Base-by-base conservation (phyloP, 2,113 vertebrate species). In the Tringa solitaria region DNA sequence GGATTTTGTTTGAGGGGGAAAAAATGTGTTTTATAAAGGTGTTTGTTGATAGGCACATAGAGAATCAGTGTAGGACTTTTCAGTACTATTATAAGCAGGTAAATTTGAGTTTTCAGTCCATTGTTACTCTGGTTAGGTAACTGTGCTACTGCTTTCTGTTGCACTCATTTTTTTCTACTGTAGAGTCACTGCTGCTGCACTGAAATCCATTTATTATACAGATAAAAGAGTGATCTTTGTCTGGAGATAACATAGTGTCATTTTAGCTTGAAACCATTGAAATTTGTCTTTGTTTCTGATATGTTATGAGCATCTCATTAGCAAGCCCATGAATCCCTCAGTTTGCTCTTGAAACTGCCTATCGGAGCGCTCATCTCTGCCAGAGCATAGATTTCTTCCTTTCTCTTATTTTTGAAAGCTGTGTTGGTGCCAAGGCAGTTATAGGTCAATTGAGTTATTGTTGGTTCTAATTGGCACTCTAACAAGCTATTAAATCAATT, bases 371-470 rank as follows among this genome's bases (percentile, higher is more conserved):
- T 92, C 53, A 89, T 96, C 88, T 95, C 77, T 93, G 86, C 76
- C 88, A 75, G 80, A 89, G 69, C 88, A 75, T 22, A 89, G 86
- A 89, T 95, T 92, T 93, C 64, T 82, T 67, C 70, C 90, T 92
- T 91, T 77, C 77, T 78, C 76, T 78, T 93, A 84, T 86, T 96
- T 95, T 89, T 93, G 93, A 97, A 97, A 93, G 68, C 88, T 39
- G 12, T 74, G 65, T 93, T 95, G 87, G 93, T 96, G 87, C 93
- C 96, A 94, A 97, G 89, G 81, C 95, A 96, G 94, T 93, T 95
- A 90, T 78, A 97, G 97, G 96, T 97, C 95, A 97, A 97, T 97
- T 95, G 96, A 97, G 93, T 96, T 97, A 96, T 95, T 97, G 96
- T 95, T 96, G 89, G 87, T 95, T 96, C 91, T 97, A 97, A 97